phyloP scores from a whole-genome alignment of 2,888 invertebrate genomes.

The Nymphalis c-album region DNA sequence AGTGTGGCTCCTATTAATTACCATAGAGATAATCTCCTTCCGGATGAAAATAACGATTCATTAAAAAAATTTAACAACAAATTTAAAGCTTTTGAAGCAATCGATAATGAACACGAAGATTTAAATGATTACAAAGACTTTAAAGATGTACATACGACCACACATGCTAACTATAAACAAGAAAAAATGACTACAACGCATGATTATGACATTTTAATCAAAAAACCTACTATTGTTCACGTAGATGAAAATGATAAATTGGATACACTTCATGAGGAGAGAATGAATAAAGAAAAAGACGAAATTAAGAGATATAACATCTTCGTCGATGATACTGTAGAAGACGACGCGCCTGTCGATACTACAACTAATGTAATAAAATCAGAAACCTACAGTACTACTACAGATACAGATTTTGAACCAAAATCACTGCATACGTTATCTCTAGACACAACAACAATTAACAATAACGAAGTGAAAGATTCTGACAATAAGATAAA shows the following conservation, averaged over 20 bases:
- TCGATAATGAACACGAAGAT: conserved; percentile 25
- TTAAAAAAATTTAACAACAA: neutral
- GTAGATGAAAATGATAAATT: conserved; percentile 8
- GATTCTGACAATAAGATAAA: conserved; percentile 25
- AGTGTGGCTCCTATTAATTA: neutral
- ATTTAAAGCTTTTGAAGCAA: conserved; percentile 24
- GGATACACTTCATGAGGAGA: neutral
- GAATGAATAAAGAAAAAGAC: conserved; percentile 22
- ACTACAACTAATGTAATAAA: conserved; percentile 13
- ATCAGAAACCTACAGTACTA: neutral
- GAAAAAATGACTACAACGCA: conserved; percentile 2
- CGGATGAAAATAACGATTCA: conserved; percentile 17
- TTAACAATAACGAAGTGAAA: conserved; percentile 1
- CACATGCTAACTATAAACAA: conserved; percentile 5
- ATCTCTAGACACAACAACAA: neutral
- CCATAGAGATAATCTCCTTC: neutral
- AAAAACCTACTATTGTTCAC: neutral
- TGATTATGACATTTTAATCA: conserved; percentile 1
- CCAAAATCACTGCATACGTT: conserved; percentile 12
- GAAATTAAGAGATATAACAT: conserved; percentile 42
- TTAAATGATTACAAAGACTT: conserved; percentile 11
- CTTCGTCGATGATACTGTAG: conserved; percentile 44
- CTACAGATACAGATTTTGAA: neutral
- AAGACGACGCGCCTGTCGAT: conserved; percentile 30
- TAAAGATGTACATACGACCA: conserved; percentile 8